Evolutionary conservation across 2,888 invertebrate genomes (phyloP).

Genomic region (Ametastegia equiseti): DNA sequence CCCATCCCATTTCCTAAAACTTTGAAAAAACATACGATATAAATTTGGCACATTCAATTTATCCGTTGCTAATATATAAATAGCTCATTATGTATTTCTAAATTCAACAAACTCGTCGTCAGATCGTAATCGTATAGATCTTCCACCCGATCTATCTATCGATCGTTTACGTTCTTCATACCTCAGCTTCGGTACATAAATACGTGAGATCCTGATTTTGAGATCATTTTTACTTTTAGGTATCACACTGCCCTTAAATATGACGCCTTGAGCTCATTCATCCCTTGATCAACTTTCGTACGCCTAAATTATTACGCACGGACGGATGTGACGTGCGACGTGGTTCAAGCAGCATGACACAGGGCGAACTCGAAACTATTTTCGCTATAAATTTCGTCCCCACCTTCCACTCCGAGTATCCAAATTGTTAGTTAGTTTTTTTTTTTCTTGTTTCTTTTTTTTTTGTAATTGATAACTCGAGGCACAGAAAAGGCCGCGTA

Average conservation of each 20-base stretch:
- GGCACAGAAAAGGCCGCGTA: constrained; percentile 16
- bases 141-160: neutral
- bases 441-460: too few relatives aligned
- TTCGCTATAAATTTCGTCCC: neutral
- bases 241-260: neutral
- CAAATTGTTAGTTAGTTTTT: neutral
- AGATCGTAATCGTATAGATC: neutral
- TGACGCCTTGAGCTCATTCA: neutral
- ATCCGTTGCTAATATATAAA: neutral
- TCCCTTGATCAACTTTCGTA: neutral
- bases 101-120: neutral
- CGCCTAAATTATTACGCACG: neutral
- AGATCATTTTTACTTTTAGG: neutral
- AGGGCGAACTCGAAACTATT: neutral
- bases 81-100: neutral
- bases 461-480: constrained; percentile 6
- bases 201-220: too few relatives aligned
- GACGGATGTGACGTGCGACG: neutral
- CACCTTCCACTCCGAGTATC: neutral
- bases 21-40: neutral
- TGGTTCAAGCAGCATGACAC: neutral
- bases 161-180: too few relatives aligned
- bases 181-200: neutral
- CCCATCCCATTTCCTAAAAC: too few relatives aligned
- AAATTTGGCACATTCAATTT: constrained; percentile 33